A percentile compares a stretch with the other conserved stretches of the same genome.
Conservation (phyloP, 2,113 vertebrate species). For the Prinia subflava region DNA sequence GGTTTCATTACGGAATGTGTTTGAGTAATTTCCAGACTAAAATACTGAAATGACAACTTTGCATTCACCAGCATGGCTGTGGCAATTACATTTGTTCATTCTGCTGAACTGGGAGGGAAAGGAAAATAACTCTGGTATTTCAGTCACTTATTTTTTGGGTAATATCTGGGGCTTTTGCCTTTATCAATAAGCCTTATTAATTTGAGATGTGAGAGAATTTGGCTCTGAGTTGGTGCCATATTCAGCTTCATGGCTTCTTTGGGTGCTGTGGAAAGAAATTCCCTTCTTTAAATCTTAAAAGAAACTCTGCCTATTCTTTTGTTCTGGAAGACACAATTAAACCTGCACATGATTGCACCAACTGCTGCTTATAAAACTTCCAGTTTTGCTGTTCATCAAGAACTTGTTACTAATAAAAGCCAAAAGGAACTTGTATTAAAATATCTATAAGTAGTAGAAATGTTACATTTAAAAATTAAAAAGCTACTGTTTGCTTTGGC, state of each 20-base stretch:
- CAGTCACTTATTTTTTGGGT: not conserved
- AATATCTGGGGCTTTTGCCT: not conserved
- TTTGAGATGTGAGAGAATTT: not conserved
- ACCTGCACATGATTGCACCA: not conserved
- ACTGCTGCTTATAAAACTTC: not conserved
- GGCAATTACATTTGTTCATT: not conserved
- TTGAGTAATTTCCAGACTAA: not conserved
- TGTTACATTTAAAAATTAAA: not conserved
- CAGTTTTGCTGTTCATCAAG: not conserved
- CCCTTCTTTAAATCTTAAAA: not conserved
- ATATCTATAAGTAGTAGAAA: fast-evolving
- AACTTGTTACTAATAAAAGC: not conserved
- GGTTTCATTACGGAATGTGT: not conserved
- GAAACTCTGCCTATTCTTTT: not conserved
- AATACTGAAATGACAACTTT: not conserved
- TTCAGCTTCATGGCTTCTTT: not conserved
- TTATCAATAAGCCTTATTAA: not conserved
- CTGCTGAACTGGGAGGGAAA: not conserved
- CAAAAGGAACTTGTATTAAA: not conserved
- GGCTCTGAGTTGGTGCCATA: not conserved
- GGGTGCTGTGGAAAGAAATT: not conserved
- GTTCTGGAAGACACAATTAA: not conserved
- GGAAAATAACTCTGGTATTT: not conserved
- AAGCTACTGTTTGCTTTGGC: not conserved
- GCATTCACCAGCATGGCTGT: not conserved